These are phyloP conservation scores for Endotricha flammealis DNA, from an alignment of 2,888 invertebrate genomes.

Conservation along the genomic window DNA sequence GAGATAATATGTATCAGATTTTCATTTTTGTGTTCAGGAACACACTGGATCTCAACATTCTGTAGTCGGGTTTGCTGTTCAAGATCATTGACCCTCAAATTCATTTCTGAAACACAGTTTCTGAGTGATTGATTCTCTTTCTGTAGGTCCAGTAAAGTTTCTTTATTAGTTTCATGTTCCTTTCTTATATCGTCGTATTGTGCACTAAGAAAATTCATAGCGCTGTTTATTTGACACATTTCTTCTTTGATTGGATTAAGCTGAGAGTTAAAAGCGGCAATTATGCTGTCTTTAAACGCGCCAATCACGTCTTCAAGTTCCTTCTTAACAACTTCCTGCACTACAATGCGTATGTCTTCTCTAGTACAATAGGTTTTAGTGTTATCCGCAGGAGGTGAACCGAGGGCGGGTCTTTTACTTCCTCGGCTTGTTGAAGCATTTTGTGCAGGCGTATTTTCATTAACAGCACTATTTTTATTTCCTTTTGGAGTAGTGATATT, in stretches of 20 bases:
- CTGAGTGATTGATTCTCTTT: slow-evolving; percentile 10
- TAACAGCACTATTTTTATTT: no score
- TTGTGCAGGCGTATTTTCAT: background rate
- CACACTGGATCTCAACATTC: slow-evolving; percentile 17
- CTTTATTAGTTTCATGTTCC: slow-evolving; percentile 7
- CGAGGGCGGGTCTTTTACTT: background rate
- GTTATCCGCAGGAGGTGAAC: background rate
- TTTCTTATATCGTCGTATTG: slow-evolving; percentile 7
- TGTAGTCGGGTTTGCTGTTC: slow-evolving; percentile 14
- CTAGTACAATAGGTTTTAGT: background rate
- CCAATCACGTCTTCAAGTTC: background rate
- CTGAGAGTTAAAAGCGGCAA: background rate
- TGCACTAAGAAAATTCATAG: slow-evolving; percentile 4
- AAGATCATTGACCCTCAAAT: slow-evolving; percentile 5
- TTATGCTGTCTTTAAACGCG: slow-evolving; percentile 1
- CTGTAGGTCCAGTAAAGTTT: slow-evolving; percentile 1
- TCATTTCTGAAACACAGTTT: slow-evolving; percentile 10
- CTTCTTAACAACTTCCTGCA: slow-evolving; percentile 4
- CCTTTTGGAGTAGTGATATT: no score
- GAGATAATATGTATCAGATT: slow-evolving; percentile 10
- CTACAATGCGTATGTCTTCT: no score
- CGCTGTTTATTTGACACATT: slow-evolving; percentile 1
- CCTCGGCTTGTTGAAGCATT: background rate
- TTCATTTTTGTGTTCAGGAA: slow-evolving; percentile 15
- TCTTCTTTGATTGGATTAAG: slow-evolving; percentile 7